Percentiles rank a stretch among this genome's conserved stretches.
Evolutionary conservation across 2,797 vertebrate species (phyloP).

Genomic region (Cheirogaleus major): DNA sequence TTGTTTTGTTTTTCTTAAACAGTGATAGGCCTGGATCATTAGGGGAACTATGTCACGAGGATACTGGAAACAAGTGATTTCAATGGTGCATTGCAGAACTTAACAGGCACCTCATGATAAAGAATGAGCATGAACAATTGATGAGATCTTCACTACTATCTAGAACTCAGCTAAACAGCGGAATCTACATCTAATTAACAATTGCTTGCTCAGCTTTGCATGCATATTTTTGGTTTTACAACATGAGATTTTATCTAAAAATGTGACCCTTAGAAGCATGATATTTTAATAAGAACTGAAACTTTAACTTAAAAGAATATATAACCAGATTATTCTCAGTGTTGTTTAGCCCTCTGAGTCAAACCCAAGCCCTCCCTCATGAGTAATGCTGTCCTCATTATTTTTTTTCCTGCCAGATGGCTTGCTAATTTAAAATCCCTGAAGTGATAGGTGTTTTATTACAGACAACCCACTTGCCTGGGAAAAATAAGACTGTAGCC

Average conservation of each 20-base stretch:
- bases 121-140: neutral
- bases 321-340: neutral
- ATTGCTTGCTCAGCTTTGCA: neutral
- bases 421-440: slow-evolving; percentile 77
- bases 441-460: slow-evolving; percentile 80
- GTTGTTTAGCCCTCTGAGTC: slow-evolving; percentile 50
- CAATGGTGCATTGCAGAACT: no score
- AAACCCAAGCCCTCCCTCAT: slow-evolving; percentile 38
- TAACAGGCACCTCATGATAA: neutral
- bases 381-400: slow-evolving; percentile 75
- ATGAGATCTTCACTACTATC: neutral
- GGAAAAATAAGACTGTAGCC: slow-evolving; percentile 60
- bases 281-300: slow-evolving; percentile 62
- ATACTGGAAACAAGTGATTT: neutral
- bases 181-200: neutral
- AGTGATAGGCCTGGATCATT: neutral
- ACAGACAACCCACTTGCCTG: slow-evolving; percentile 67
- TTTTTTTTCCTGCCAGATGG: slow-evolving; percentile 73
- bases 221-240: neutral
- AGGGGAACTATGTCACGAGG: neutral
- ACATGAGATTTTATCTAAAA: slow-evolving; percentile 41
- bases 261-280: neutral
- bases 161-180: neutral
- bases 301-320: slow-evolving; percentile 37
- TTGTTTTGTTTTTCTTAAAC: neutral